A percentile compares a stretch with the other conserved stretches of the same genome.
Conservation (phyloP, 2,888 invertebrate species). For the Andrena flavipes region DNA sequence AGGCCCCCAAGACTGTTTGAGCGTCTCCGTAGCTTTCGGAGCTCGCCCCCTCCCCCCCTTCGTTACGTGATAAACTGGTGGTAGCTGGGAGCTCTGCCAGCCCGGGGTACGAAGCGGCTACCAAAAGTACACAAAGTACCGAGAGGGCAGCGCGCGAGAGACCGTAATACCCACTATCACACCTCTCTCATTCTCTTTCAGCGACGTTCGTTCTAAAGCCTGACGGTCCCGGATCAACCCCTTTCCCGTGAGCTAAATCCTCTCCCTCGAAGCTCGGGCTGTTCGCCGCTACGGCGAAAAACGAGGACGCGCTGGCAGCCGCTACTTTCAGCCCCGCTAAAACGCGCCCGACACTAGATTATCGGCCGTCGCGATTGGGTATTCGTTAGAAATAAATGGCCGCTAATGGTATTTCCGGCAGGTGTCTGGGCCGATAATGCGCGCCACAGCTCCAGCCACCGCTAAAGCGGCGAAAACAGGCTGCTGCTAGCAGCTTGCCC, state of each 20-base stretch:
- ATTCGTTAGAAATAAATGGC: conserved; percentile 75
- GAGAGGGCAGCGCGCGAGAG: conserved; percentile 3
- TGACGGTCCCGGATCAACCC: conserved; percentile 15
- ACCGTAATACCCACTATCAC: conserved; percentile 8
- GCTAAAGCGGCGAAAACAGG: conserved; percentile 64
- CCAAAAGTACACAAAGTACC: background rate
- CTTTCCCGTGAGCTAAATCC: background rate
- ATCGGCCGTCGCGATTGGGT: conserved; percentile 70
- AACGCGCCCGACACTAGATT: conserved; percentile 48
- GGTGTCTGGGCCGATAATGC: conserved; percentile 71
- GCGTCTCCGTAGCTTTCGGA: background rate
- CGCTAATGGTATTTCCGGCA: conserved; percentile 72
- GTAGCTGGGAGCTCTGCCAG: background rate
- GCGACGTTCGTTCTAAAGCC: conserved; percentile 10
- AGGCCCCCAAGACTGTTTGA: background rate
- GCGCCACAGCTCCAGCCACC: conserved; percentile 52
- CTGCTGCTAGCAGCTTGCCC: conserved; percentile 8
- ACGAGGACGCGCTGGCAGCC: conserved; percentile 4
- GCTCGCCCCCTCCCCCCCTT: conserved; percentile 2
- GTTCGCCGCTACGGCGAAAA: conserved; percentile 2
- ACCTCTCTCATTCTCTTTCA: conserved; percentile 13
- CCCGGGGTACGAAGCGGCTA: background rate
- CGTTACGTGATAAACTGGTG: conserved; percentile 27
- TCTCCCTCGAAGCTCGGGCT: background rate
- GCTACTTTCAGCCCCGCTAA: conserved; percentile 44